phyloP scores from a whole-genome alignment of 2,797 vertebrate species.

The Protosalanx chinensis region DNA sequence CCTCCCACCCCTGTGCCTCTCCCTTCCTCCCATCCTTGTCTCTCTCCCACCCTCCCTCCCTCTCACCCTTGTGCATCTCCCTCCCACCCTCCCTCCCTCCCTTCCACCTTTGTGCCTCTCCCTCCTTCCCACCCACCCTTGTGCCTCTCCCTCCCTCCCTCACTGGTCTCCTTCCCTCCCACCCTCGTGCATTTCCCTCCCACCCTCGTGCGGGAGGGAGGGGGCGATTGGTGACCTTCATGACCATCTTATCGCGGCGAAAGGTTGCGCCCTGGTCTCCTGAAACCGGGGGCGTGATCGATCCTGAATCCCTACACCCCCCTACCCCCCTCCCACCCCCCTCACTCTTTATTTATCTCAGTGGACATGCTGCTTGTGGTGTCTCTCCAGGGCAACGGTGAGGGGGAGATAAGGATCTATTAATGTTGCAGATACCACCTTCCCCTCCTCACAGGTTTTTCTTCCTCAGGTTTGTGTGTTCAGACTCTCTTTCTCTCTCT shows the following conservation, averaged over 20 bases:
- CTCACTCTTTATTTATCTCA: conserved; percentile 71
- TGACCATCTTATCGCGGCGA: conserved; percentile 72
- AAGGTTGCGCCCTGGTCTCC: conserved; percentile 74
- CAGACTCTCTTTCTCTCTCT: conserved; percentile 21
- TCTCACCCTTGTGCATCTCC: background rate
- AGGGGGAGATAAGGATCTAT: conserved; percentile 78
- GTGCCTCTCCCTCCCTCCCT: background rate
- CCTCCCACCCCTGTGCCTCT: background rate
- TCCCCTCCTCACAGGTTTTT: conserved; percentile 41
- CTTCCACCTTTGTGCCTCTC: background rate
- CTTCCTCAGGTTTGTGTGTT: conserved; percentile 12
- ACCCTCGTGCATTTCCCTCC: background rate
- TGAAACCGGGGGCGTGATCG: conserved; percentile 72
- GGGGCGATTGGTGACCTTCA: conserved; percentile 65
- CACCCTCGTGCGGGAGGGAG: background rate
- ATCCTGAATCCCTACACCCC: conserved; percentile 52
- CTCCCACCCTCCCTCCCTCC: background rate
- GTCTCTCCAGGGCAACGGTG: conserved; percentile 75
- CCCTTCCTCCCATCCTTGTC: background rate
- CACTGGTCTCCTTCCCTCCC: background rate
- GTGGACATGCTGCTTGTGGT: conserved; percentile 75
- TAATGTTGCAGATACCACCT: conserved; percentile 77
- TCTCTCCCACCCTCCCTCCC: too few species aligned
- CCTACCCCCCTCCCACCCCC: too few species aligned
- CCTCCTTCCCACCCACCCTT: background rate